Evolutionary conservation across 2,797 vertebrate genomes (phyloP).

Genomic region (Zenarchopterus dispar): DNA sequence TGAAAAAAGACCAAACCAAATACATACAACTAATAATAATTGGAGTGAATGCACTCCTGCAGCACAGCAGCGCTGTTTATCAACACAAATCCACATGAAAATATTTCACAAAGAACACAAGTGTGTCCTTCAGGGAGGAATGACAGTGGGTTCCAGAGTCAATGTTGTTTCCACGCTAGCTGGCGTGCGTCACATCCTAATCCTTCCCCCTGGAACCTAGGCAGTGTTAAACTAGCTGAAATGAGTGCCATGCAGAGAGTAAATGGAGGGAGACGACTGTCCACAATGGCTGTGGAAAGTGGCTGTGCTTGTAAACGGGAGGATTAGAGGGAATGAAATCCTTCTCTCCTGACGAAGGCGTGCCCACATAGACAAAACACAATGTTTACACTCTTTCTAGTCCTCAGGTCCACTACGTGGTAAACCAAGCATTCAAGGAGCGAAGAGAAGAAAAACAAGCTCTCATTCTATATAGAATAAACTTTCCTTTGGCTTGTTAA

Average conservation of each 20-base stretch:
- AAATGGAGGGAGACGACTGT: conserved; percentile 83
- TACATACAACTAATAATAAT: too few relatives aligned
- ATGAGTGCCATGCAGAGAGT: conserved; percentile 80
- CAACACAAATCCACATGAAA: conserved; percentile 58
- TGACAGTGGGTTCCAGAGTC: conserved; percentile 57
- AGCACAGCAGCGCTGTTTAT: too few relatives aligned
- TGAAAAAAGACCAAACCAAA: too few relatives aligned
- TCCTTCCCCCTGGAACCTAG: conserved; percentile 82
- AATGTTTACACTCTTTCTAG: conserved; percentile 60
- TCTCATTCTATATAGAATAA: conserved; percentile 19
- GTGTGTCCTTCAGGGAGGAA: conserved; percentile 70
- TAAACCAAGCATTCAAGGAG: conserved; percentile 23
- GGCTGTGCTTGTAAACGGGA: conserved; percentile 82
- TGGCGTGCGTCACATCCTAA: conserved; percentile 69
- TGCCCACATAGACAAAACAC: conserved; percentile 78
- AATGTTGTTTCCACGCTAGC: conserved; percentile 73
- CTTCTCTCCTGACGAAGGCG: conserved; percentile 68
- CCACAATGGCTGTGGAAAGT: conserved; percentile 82
- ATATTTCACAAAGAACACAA: conserved; percentile 64
- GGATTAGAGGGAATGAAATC: conserved; percentile 83
- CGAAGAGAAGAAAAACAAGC: conserved; percentile 3
- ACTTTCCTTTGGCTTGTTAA: conserved; percentile 11
- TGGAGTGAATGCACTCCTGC: too few relatives aligned
- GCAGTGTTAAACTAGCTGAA: conserved; percentile 84
- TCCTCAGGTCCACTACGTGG: conserved; percentile 34